phyloP scores from a whole-genome alignment of 1,140 invertebrate species.

The Brachionus rotundiformis region DNA sequence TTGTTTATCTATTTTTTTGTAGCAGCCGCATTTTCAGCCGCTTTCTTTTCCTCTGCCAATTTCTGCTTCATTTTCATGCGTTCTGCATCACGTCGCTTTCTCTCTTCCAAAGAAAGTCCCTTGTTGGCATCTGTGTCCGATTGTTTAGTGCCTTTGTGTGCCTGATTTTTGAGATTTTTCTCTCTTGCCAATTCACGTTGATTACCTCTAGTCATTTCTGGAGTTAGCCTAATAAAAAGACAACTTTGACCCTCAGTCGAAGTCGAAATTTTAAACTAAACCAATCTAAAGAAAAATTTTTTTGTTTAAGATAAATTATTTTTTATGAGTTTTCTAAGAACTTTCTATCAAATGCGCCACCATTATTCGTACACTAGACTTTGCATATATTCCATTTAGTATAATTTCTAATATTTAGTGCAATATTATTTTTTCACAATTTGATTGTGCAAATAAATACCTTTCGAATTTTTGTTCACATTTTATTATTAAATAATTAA shows the following conservation, averaged over 20 bases:
- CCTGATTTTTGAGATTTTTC: slow-evolving; percentile 28
- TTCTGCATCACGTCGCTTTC: slow-evolving; percentile 48
- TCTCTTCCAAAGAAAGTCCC: slow-evolving; percentile 38
- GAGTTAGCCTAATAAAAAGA: slow-evolving; percentile 4
- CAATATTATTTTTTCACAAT: too few relatives aligned
- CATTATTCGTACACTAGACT: neutral
- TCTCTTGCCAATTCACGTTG: slow-evolving; percentile 51
- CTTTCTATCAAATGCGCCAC: slow-evolving; percentile 4
- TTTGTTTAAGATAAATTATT: neutral
- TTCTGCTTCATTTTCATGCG: slow-evolving; percentile 46
- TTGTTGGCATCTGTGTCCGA: slow-evolving; percentile 46
- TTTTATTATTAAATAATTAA: neutral
- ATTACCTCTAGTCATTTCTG: slow-evolving; percentile 51
- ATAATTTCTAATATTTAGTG: neutral
- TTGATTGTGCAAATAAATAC: neutral
- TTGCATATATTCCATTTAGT: neutral
- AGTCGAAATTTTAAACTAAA: slow-evolving; percentile 43
- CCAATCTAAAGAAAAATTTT: slow-evolving; percentile 29
- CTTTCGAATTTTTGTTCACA: slow-evolving; percentile 19
- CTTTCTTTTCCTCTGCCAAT: slow-evolving; percentile 33
- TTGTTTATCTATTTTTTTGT: slow-evolving; percentile 14
- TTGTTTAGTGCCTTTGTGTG: neutral
- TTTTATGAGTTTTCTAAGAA: neutral
- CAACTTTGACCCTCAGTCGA: slow-evolving; percentile 42
- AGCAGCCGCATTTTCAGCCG: neutral